Evolutionary conservation across 2,797 vertebrate species (phyloP).

Genomic region (Hirundo rustica): DNA sequence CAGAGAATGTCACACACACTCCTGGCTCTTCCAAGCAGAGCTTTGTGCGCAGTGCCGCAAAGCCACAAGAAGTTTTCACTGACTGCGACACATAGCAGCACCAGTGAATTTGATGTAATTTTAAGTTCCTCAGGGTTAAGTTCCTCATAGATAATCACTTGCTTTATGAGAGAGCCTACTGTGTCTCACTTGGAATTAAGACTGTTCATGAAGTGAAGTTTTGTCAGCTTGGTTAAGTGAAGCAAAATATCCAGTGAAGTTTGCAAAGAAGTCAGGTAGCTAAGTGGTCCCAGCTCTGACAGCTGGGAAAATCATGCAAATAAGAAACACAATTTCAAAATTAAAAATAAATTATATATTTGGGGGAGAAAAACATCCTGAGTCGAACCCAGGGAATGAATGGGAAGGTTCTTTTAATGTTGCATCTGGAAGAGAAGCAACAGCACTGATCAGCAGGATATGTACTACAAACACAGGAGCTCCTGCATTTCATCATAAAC

Average conservation of each 20-base stretch:
- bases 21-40: not conserved
- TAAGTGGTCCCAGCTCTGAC: not conserved
- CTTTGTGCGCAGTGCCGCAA: not conserved
- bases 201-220: not conserved
- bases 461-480: not conserved
- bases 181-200: not conserved
- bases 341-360: not conserved
- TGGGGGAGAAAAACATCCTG: not conserved
- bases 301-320: not conserved
- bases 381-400: not conserved
- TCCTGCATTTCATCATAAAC: not conserved
- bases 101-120: not conserved
- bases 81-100: not conserved
- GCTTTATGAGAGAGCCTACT: not conserved
- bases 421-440: not conserved
- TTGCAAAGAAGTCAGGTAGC: not conserved
- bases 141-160: not conserved
- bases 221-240: not conserved
- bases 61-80: not conserved
- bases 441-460: not conserved
- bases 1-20: not conserved
- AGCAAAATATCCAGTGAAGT: not conserved
- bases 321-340: not conserved
- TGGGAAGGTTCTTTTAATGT: not conserved
- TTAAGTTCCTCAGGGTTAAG: not conserved